phyloP scores from a whole-genome alignment of 2,113 vertebrate genomes.

The Australoheros scitulus region DNA sequence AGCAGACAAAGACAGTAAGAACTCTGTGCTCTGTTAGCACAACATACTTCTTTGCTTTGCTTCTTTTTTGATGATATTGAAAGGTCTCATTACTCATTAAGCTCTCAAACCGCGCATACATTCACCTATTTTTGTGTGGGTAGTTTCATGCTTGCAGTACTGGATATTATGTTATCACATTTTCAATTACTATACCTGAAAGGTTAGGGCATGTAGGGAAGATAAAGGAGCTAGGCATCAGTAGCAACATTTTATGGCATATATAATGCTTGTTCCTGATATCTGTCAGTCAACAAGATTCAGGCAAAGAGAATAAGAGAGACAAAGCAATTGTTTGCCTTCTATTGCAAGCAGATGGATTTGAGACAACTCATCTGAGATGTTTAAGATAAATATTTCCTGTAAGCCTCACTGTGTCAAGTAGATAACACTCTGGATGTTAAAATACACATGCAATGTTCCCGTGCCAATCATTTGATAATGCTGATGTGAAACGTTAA shows the following conservation, averaged over 20 bases:
- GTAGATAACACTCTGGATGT: slow-evolving; percentile 9
- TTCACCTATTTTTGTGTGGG: slow-evolving; percentile 19
- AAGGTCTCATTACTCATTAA: slow-evolving; percentile 19
- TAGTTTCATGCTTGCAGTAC: slow-evolving; percentile 2
- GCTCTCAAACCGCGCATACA: slow-evolving; percentile 6
- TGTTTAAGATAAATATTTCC: slow-evolving; percentile 45
- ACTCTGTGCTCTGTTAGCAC: slow-evolving; percentile 14
- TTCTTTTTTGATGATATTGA: neutral
- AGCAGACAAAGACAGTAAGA: slow-evolving; percentile 35
- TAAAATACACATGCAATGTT: slow-evolving; percentile 39
- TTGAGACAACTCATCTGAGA: slow-evolving; percentile 30
- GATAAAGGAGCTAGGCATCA: slow-evolving; percentile 8
- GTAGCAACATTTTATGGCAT: neutral
- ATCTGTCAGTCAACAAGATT: neutral
- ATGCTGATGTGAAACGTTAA: slow-evolving; percentile 51
- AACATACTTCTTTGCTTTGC: neutral
- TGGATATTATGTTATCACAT: slow-evolving; percentile 9
- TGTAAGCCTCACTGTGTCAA: slow-evolving; percentile 15
- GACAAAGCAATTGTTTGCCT: neutral
- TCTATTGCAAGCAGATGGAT: slow-evolving; percentile 5
- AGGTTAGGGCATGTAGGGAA: neutral
- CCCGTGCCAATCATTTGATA: slow-evolving; percentile 45
- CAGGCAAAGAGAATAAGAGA: neutral
- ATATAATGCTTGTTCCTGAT: neutral
- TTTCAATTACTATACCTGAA: slow-evolving; percentile 24